Evolutionary conservation across 2,113 vertebrate species (phyloP).

Genomic region (Phycodurus eques): DNA sequence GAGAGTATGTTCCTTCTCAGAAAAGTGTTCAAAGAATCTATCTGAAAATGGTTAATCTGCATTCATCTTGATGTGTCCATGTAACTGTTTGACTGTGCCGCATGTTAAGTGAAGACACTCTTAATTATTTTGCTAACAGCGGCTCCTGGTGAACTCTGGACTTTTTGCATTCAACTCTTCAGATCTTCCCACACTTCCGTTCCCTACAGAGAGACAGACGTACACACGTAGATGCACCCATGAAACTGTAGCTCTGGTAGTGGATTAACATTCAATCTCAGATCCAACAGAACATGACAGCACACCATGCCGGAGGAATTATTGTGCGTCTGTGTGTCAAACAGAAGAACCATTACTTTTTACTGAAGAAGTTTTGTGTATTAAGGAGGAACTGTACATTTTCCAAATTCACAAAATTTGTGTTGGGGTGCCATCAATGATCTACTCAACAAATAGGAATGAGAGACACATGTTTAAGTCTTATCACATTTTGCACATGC

Average conservation of each 20-base stretch:
- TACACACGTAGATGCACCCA: constrained; percentile 29
- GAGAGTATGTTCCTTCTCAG: background rate
- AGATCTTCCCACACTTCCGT: constrained; percentile 63
- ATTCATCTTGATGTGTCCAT: constrained; percentile 33
- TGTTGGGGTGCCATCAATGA: background rate
- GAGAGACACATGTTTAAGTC: background rate
- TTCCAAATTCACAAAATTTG: background rate
- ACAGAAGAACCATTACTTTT: background rate
- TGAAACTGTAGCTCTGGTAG: constrained; percentile 55
- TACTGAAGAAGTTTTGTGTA: background rate
- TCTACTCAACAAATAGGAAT: background rate
- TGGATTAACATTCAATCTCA: constrained; percentile 65
- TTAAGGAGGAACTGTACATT: background rate
- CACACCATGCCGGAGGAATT: constrained; percentile 43
- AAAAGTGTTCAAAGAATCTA: constrained; percentile 4
- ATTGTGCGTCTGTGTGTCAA: constrained; percentile 5
- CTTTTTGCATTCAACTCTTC: constrained; percentile 45
- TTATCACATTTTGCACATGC: too few relatives aligned
- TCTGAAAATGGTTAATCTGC: constrained; percentile 22
- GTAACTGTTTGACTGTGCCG: constrained; percentile 42
- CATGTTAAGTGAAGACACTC: constrained; percentile 51
- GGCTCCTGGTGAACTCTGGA: constrained; percentile 38
- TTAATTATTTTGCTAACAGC: constrained; percentile 50
- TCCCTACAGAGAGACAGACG: constrained; percentile 50
- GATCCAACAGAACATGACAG: constrained; percentile 58